phyloP scores from a whole-genome alignment of 2,888 invertebrate species.

The Habrosyne pyritoides region DNA sequence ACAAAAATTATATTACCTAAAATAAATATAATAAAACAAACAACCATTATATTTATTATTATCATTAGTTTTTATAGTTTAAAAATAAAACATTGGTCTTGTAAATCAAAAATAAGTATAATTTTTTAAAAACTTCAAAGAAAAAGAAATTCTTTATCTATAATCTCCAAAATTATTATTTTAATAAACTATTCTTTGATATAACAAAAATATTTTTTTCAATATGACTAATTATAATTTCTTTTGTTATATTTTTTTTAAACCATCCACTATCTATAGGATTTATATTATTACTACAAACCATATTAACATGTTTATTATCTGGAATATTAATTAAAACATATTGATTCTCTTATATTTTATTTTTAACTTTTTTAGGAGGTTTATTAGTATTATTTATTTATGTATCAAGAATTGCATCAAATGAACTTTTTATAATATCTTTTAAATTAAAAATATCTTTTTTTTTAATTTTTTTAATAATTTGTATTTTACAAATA shows the following conservation, averaged over 20 bases:
- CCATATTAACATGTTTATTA: slow-evolving; percentile 71
- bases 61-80: slow-evolving; percentile 86
- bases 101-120: slow-evolving; percentile 85
- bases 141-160: slow-evolving; percentile 81
- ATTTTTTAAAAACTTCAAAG: slow-evolving; percentile 84
- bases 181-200: slow-evolving; percentile 86
- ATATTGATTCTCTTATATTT: slow-evolving; percentile 85
- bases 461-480: slow-evolving; percentile 36
- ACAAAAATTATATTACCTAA: slow-evolving; percentile 79
- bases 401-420: slow-evolving; percentile 85
- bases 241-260: slow-evolving; percentile 55
- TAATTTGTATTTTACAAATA: slow-evolving; percentile 39
- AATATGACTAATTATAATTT: slow-evolving; percentile 58
- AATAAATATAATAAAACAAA: slow-evolving; percentile 77
- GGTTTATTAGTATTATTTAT: slow-evolving; percentile 86
- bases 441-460: slow-evolving; percentile 45
- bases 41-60: slow-evolving; percentile 63
- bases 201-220: slow-evolving; percentile 63
- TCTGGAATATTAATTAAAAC: slow-evolving; percentile 74
- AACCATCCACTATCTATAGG: slow-evolving; percentile 82
- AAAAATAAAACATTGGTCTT: slow-evolving; percentile 86
- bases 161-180: slow-evolving; percentile 89
- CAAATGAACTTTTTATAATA: slow-evolving; percentile 83
- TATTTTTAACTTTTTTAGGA: slow-evolving; percentile 85
- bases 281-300: slow-evolving; percentile 80